phyloP scores from a whole-genome alignment of 2,113 vertebrate genomes.

The Bothrops jararaca region DNA sequence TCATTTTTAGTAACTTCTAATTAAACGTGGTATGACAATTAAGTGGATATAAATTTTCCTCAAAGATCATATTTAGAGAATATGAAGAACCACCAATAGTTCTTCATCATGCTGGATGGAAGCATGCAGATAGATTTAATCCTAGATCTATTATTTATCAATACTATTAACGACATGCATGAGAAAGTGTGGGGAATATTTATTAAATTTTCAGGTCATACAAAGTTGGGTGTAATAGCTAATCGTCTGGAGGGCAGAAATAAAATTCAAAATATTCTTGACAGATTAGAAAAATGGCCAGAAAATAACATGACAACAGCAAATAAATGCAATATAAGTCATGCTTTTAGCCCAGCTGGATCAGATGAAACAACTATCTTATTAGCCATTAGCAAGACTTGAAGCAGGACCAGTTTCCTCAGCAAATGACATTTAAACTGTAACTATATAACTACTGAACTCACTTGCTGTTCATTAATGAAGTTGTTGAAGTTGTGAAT shows the following conservation, averaged over 20 bases:
- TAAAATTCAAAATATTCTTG: not conserved
- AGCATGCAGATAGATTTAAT: not conserved
- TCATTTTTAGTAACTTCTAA: not conserved
- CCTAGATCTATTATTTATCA: not conserved
- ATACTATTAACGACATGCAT: not conserved
- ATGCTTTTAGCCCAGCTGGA: not conserved
- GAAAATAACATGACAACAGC: not conserved
- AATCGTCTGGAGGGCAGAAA: not conserved
- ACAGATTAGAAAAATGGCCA: not conserved
- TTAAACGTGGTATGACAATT: not conserved
- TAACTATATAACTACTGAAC: not conserved
- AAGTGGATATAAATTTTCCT: not conserved
- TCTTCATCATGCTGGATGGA: not conserved
- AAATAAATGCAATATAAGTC: not conserved
- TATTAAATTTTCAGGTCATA: not conserved
- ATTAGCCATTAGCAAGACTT: not conserved
- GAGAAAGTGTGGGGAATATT: not conserved
- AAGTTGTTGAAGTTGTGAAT: no score
- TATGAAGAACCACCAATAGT: not conserved
- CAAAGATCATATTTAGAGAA: not conserved
- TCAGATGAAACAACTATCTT: not conserved
- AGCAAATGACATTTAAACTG: not conserved
- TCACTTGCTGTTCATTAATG: not conserved
- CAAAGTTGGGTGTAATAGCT: not conserved
- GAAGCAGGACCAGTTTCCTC: not conserved